Evolutionary conservation across 2,888 invertebrate species (phyloP).

Genomic region (Ormyrus rosae): DNA sequence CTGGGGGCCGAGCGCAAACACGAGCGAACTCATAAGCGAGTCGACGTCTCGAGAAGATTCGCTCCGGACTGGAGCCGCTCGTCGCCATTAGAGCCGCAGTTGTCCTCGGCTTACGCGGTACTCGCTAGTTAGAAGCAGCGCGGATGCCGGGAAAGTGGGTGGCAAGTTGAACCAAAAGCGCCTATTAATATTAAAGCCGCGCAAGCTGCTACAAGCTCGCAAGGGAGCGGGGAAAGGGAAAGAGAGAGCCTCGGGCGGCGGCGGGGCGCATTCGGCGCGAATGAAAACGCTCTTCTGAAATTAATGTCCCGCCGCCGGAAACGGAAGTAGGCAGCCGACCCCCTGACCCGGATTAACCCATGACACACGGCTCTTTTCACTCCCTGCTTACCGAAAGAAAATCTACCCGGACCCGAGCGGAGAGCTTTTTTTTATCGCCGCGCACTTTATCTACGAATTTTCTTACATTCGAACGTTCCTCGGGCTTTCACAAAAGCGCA

Average conservation of each 20-base stretch:
- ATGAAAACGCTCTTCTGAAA: conserved; percentile 40
- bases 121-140: conserved; percentile 4
- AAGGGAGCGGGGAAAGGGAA: neutral
- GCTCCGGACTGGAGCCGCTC: no score
- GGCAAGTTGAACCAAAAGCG: conserved; percentile 1
- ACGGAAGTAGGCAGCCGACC: conserved; percentile 18
- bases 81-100: no score
- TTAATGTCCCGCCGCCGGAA: conserved; percentile 37
- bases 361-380: neutral
- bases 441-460: no score
- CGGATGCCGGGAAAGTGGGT: conserved; percentile 19
- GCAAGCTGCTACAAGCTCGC: neutral
- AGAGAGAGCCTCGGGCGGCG: neutral
- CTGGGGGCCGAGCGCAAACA: no score
- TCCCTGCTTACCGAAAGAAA: no score
- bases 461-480: no score
- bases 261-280: neutral
- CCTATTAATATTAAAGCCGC: conserved; percentile 44
- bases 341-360: conserved; percentile 31
- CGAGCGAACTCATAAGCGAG: no score
- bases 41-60: no score
- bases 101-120: neutral
- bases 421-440: no score
- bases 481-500: no score
- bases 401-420: no score